Percentiles rank a stretch among this genome's conserved stretches.
These are phyloP conservation scores for Diploptera punctata DNA, from an alignment of 2,888 invertebrate species.

Conservation along the genomic window DNA sequence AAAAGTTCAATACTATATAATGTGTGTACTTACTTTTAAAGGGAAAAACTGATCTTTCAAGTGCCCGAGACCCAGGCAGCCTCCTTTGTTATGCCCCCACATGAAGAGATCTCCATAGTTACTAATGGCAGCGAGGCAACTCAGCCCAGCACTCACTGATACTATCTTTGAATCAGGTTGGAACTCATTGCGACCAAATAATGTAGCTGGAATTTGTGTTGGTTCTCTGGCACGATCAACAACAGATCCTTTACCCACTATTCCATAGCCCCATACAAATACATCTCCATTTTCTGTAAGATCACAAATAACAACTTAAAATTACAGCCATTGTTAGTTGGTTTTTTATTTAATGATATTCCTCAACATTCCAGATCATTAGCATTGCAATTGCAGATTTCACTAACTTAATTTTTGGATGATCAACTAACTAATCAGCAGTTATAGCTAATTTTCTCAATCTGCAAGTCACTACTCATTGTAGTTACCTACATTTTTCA, in stretches of 20 bases:
- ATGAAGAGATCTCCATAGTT: constrained; percentile 83
- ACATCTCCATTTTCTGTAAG: constrained; percentile 79
- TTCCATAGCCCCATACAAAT: constrained; percentile 94
- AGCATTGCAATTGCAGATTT: no score
- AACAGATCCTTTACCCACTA: constrained; percentile 87
- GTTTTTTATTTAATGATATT: no score
- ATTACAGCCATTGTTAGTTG: no score
- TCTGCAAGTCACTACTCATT: no score
- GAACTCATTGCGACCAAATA: constrained; percentile 89
- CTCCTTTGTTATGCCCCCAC: constrained; percentile 90
- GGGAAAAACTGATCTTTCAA: constrained; percentile 87
- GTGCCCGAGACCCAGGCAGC: constrained; percentile 84
- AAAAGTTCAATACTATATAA: no score
- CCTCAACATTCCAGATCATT: no score
- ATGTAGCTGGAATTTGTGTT: constrained; percentile 73
- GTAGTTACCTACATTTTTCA: no score
- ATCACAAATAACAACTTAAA: no score
- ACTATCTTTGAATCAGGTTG: constrained; percentile 71
- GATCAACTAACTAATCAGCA: no score
- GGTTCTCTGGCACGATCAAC: constrained; percentile 72
- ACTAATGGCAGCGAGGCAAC: constrained; percentile 82
- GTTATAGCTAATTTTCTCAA: no score
- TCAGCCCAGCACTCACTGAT: constrained; percentile 74
- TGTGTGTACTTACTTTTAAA: constrained; percentile 71
- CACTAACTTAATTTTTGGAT: no score